A percentile compares a stretch with the other conserved stretches of the same genome.
phyloP scores from a whole-genome alignment of 2,797 vertebrate species.

The Danio albolineatus region DNA sequence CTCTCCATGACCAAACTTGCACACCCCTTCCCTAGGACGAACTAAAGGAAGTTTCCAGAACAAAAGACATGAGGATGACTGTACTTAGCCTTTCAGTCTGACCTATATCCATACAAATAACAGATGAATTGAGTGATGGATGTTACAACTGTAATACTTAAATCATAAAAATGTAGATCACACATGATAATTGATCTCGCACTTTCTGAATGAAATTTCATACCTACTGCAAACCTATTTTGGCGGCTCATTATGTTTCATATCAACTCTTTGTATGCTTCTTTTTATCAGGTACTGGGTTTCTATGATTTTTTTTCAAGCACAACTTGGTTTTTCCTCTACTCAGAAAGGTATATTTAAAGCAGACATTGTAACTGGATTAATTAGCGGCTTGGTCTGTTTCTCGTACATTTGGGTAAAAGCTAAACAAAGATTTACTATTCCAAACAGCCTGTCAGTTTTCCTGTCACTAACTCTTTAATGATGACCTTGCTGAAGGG shows the following conservation, averaged over 20 bases:
- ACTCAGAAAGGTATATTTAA: conserved; percentile 7
- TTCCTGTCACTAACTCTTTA: conserved; percentile 26
- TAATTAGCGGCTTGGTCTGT: conserved; percentile 20
- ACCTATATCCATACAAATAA: background rate
- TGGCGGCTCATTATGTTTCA: background rate
- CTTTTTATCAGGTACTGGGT: background rate
- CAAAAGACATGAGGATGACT: background rate
- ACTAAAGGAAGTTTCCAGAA: background rate
- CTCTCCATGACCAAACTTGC: too few relatives aligned
- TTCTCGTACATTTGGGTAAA: conserved; percentile 16
- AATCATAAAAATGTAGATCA: background rate
- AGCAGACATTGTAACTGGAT: conserved; percentile 34
- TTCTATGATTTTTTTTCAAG: background rate
- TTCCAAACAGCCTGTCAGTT: conserved; percentile 31
- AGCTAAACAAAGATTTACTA: conserved; percentile 16
- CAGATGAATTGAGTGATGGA: background rate
- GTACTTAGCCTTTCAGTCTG: background rate
- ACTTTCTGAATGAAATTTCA: background rate
- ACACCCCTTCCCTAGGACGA: background rate
- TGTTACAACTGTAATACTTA: background rate
- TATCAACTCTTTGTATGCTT: background rate
- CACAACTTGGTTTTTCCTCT: background rate
- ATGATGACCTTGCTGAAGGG: conserved; percentile 7
- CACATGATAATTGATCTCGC: background rate
- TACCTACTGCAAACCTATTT: background rate